phyloP scores from a whole-genome alignment of 2,797 vertebrate species.

The Anguilla pacifica region DNA sequence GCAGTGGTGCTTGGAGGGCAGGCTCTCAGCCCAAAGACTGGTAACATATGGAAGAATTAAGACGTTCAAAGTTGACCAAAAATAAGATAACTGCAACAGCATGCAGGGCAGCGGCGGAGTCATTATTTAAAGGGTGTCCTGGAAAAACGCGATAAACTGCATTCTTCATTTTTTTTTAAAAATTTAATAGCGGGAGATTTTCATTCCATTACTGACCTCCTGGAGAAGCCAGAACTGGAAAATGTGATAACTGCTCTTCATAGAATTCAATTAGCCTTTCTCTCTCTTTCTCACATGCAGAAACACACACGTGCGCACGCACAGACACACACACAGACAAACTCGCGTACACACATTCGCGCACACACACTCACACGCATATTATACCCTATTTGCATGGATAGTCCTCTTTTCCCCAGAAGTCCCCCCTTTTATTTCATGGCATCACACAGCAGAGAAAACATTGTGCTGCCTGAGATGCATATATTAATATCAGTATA shows the following conservation, averaged over 20 bases:
- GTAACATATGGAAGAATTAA: neutral
- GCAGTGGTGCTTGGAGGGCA: neutral
- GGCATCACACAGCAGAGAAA: neutral
- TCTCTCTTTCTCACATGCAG: neutral
- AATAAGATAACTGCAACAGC: slow-evolving; percentile 6
- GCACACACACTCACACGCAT: neutral
- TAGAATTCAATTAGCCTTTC: slow-evolving; percentile 7
- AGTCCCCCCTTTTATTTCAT: neutral
- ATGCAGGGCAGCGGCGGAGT: neutral
- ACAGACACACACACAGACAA: neutral
- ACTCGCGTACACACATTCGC: neutral
- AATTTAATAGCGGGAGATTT: slow-evolving; percentile 3
- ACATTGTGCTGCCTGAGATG: neutral
- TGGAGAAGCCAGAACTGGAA: neutral
- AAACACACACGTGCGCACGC: neutral
- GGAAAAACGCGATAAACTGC: slow-evolving; percentile 7
- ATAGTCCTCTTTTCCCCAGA: neutral
- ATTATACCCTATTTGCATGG: neutral
- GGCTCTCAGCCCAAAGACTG: neutral
- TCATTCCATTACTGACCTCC: slow-evolving; percentile 17
- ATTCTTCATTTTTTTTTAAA: neutral
- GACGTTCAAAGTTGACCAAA: slow-evolving; percentile 10
- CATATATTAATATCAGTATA: neutral
- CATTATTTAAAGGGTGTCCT: slow-evolving; percentile 21
- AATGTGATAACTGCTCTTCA: slow-evolving; percentile 3